phyloP scores from a whole-genome alignment of 2,888 invertebrate species.

The Neoaliturus tenellus region DNA sequence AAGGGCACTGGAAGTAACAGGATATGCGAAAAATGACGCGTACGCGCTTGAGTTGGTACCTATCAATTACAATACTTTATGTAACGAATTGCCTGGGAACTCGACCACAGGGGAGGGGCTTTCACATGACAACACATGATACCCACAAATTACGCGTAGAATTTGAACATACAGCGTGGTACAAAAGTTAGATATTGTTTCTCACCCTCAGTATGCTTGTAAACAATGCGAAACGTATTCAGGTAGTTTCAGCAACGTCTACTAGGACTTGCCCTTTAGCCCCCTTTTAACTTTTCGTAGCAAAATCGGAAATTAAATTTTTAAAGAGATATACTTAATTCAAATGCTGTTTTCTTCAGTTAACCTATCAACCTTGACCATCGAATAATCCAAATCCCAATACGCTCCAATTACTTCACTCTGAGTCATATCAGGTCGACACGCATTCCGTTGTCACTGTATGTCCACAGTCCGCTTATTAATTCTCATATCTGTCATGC shows the following conservation, averaged over 20 bases:
- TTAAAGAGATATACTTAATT: too few species aligned
- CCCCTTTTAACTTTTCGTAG: too few species aligned
- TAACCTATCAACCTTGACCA: too few species aligned
- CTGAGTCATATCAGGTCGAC: neutral
- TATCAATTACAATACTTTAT: neutral
- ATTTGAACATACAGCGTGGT: too few species aligned
- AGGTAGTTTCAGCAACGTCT: too few species aligned
- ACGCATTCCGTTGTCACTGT: neutral
- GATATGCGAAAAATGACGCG: neutral
- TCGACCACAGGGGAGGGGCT: neutral
- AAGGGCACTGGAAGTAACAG: neutral
- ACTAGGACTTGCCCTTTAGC: too few species aligned
- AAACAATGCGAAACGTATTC: too few species aligned
- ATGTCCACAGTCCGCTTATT: neutral
- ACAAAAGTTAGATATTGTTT: too few species aligned
- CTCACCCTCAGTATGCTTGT: too few species aligned
- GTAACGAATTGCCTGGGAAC: constrained; percentile 12
- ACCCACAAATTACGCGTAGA: too few species aligned
- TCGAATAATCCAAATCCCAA: neutral
- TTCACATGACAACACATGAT: neutral
- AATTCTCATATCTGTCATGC: neutral
- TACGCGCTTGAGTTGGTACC: neutral
- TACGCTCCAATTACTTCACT: neutral
- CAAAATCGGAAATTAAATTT: too few species aligned
- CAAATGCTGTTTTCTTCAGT: too few species aligned